Evolutionary conservation across 92 coral and sea anemone species (phyloP), one percentile per base, ranked within the genome.

Genomic region (Bergia sp.): DNA sequence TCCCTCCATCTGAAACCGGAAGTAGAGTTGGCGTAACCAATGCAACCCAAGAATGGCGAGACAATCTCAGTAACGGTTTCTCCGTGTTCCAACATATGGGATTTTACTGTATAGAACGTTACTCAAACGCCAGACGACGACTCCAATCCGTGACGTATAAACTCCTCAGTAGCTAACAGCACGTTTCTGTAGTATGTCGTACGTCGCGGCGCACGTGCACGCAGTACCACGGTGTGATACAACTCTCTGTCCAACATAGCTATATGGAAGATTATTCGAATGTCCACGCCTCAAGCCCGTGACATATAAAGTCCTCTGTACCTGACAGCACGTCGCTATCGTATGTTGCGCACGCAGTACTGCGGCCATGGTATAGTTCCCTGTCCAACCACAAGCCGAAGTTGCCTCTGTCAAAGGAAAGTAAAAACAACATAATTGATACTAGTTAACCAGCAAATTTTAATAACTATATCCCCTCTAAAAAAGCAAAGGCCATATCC

Each of bases 341-440:
- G 90, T 93, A 95, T 7, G 98, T 95, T 1, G 89, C 94, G 67
- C 98, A 95, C 2, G 98, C 96, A 37, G 98, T 93, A 72, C 96
- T 95, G 40, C 98, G 94, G 21, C 98, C 98, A 66, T 86, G 94
- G 75, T 93, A 93, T 7, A 95, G 95, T 11, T 95, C 98, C 71
- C 64, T 92, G 86, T 95, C 98, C 74, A 95, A 80, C 96, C 98
- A 95, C 36, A 95, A 90, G 42, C 96, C 98, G 88, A 95, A 95
- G 76, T 67, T 86, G 41, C 98, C 98, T 72, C 98, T 95, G 79
- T 7, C 80, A 75, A 29, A 29, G 23, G 15, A 8, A 53, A 67
- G n/a, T 38, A 66, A 23, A 50, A 78, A 83, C 49, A 80, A 20
- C 23, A 78, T 82, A 89, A 79, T 10, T 53, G 58, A 9, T 2